phyloP scores from a whole-genome alignment of 1,140 invertebrate genomes.

The Saxidomus purpurata region DNA sequence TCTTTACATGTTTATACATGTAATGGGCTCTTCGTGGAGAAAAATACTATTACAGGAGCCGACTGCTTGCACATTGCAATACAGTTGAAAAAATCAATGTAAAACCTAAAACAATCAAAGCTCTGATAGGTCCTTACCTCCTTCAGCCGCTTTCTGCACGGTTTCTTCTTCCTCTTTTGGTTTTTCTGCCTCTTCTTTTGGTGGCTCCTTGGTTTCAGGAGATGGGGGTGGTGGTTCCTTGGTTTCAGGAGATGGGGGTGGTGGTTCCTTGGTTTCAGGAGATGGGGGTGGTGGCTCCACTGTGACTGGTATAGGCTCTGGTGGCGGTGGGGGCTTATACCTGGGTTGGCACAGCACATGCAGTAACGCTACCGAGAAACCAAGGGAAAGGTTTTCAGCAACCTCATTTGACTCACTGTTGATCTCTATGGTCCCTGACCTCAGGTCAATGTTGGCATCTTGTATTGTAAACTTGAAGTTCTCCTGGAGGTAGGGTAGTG shows the following conservation, averaged over 20 bases:
- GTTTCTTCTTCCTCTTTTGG: background rate
- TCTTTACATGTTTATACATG: no score
- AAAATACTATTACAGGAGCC: no score
- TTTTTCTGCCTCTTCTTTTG: conserved; percentile 30
- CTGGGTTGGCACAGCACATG: conserved; percentile 75
- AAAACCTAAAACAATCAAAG: no score
- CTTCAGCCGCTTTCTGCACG: conserved; percentile 2
- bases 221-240: background rate
- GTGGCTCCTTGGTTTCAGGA: background rate
- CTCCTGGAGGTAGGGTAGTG: conserved; percentile 60
- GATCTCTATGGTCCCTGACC: conserved; percentile 53
- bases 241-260: no score
- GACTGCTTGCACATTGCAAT: no score
- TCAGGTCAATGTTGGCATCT: conserved; percentile 59
- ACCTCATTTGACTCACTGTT: conserved; percentile 70
- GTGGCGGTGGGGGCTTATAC: conserved; percentile 38
- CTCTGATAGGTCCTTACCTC: background rate
- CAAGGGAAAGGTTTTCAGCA: conserved; percentile 73
- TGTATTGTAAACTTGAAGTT: conserved; percentile 58
- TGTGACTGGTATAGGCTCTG: conserved; percentile 23
- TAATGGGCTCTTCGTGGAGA: no score
- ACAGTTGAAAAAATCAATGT: no score
- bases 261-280: background rate
- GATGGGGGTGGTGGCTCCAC: conserved; percentile 6
- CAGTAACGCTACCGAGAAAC: conserved; percentile 74